Conservation (phyloP, 2,113 vertebrate species). For the Esox niger region DNA sequence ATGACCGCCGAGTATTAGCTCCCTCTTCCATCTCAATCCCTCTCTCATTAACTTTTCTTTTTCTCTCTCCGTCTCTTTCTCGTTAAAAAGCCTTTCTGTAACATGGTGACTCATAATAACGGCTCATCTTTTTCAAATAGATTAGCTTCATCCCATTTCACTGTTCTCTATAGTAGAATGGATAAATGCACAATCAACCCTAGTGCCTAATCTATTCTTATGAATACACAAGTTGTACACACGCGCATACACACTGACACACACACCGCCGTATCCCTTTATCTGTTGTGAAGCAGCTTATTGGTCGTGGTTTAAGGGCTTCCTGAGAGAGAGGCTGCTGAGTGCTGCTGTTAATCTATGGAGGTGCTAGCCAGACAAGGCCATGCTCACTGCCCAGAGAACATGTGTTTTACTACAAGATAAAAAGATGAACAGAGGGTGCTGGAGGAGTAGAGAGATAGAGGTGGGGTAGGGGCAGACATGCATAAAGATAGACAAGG, state of each 20-base stretch:
- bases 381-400: conserved; percentile 12
- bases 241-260: no score
- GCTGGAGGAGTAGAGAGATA: no score
- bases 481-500: not conserved
- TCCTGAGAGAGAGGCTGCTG: conserved; percentile 12
- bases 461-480: not conserved
- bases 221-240: no score
- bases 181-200: conserved; percentile 54
- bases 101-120: conserved; percentile 64
- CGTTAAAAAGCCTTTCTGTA: conserved; percentile 52
- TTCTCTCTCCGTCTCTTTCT: conserved; percentile 53
- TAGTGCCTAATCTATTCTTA: no score
- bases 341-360: conserved; percentile 41
- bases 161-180: conserved; percentile 35
- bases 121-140: conserved; percentile 61
- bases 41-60: conserved; percentile 58
- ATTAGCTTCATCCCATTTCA: conserved; percentile 59
- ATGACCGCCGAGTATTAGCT: conserved; percentile 60
- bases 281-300: conserved; percentile 54
- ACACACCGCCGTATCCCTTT: conserved; percentile 34
- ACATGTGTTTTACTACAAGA: conserved; percentile 27
- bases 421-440: no score
- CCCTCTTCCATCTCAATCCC: conserved; percentile 42
- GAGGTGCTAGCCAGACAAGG: conserved; percentile 39
- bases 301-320: conserved; percentile 43